Conservation (phyloP, 2,888 invertebrate genomes). For the Sceliomorpha sp. region DNA sequence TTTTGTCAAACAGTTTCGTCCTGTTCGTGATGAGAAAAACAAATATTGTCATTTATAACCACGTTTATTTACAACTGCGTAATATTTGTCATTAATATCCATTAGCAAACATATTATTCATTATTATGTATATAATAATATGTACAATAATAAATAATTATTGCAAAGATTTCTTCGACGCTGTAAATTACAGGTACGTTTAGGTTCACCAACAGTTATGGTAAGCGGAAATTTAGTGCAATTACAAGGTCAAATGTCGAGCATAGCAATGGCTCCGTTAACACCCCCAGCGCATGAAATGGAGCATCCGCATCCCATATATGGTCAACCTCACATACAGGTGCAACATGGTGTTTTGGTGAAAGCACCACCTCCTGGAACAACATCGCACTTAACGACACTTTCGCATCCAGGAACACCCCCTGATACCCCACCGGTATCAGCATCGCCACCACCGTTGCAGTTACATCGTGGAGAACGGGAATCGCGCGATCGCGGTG, state of each 20-base stretch:
- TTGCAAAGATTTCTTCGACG: not conserved
- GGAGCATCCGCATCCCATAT: conserved; percentile 74
- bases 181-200: conserved; percentile 66
- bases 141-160: not conserved
- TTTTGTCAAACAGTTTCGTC: no score
- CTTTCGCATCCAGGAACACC: conserved; percentile 88
- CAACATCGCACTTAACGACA: conserved; percentile 72
- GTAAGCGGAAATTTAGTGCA: conserved; percentile 73
- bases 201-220: conserved; percentile 72
- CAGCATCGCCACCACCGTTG: conserved; percentile 83
- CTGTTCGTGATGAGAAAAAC: no score
- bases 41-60: no score
- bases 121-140: not conserved
- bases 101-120: no score
- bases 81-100: no score
- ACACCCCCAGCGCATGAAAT: conserved; percentile 85
- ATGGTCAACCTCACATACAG: conserved; percentile 76
- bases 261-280: conserved; percentile 78
- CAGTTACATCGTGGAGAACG: conserved; percentile 71
- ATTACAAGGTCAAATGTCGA: conserved; percentile 67
- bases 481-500: conserved; percentile 68
- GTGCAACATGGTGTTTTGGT: conserved; percentile 77
- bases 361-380: conserved; percentile 76
- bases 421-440: conserved; percentile 90
- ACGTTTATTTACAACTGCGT: no score